These are phyloP conservation scores for Abrostola tripartita DNA, from an alignment of 2,888 invertebrate genomes.

Conservation along the genomic window DNA sequence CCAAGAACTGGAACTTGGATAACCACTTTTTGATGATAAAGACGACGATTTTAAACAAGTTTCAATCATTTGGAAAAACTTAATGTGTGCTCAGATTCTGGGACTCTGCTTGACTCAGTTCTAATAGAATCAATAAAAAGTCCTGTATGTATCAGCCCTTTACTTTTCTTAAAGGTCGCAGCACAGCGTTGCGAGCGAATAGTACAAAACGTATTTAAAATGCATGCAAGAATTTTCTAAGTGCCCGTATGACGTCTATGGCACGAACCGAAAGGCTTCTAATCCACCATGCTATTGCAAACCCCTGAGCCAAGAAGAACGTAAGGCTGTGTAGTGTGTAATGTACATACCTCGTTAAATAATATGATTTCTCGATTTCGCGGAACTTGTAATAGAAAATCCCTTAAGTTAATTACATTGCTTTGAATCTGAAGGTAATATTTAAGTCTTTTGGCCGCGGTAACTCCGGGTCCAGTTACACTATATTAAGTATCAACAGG, in stretches of 20 bases:
- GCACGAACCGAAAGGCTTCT: neutral
- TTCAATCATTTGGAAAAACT: no score
- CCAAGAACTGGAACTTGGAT: slow-evolving; percentile 21
- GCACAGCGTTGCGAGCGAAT: slow-evolving; percentile 4
- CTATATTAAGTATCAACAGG: neutral
- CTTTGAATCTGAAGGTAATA: no score
- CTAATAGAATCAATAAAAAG: neutral
- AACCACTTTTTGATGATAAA: slow-evolving; percentile 33
- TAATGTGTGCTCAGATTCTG: no score
- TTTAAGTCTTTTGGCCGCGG: no score
- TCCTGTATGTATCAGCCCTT: neutral
- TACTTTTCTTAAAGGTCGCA: slow-evolving; percentile 1
- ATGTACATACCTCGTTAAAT: neutral
- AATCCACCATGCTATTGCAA: neutral
- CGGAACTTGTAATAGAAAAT: neutral
- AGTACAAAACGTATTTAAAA: slow-evolving; percentile 1
- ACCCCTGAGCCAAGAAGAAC: neutral
- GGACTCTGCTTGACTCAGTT: no score
- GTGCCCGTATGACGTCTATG: neutral
- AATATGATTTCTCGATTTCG: neutral
- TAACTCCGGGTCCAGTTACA: no score
- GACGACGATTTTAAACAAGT: slow-evolving; percentile 32
- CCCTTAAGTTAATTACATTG: no score
- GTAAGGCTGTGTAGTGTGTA: neutral
- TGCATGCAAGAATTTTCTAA: slow-evolving; percentile 2